Percentiles rank a stretch among this genome's conserved stretches.
phyloP scores from a whole-genome alignment of 2,113 vertebrate species.

The Tauraco erythrolophus region DNA sequence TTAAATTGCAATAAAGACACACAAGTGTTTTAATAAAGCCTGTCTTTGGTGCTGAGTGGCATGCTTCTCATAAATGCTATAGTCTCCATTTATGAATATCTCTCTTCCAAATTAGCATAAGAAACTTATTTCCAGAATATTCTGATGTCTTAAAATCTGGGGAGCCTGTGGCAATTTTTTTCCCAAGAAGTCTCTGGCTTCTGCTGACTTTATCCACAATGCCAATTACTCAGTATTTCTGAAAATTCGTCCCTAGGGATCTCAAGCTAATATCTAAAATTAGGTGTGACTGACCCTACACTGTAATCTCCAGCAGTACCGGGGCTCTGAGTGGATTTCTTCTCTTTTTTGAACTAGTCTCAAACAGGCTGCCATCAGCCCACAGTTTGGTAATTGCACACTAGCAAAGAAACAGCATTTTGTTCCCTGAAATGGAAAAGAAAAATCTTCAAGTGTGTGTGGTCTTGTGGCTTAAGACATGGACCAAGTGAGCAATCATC shows the following conservation, averaged over 20 bases:
- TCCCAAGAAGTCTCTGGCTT: not conserved
- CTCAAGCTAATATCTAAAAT: not conserved
- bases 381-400: not conserved
- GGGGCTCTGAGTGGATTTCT: not conserved
- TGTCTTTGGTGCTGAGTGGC: not conserved
- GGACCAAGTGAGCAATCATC: not conserved
- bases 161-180: not conserved
- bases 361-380: not conserved
- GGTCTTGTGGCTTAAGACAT: constrained; percentile 38
- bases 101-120: not conserved
- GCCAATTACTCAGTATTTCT: not conserved
- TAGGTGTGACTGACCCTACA: not conserved
- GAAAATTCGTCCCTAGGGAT: not conserved
- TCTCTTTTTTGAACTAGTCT: not conserved
- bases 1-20: not conserved
- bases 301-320: not conserved
- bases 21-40: not conserved
- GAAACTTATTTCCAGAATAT: not conserved
- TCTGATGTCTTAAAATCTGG: not conserved
- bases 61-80: not conserved
- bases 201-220: not conserved
- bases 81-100: not conserved
- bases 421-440: not conserved
- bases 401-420: not conserved
- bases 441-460: not conserved